Evolutionary conservation across 2,888 invertebrate genomes (phyloP), one percentile per base, ranked within the genome.

Genomic region (Ypsolopha scabrella): DNA sequence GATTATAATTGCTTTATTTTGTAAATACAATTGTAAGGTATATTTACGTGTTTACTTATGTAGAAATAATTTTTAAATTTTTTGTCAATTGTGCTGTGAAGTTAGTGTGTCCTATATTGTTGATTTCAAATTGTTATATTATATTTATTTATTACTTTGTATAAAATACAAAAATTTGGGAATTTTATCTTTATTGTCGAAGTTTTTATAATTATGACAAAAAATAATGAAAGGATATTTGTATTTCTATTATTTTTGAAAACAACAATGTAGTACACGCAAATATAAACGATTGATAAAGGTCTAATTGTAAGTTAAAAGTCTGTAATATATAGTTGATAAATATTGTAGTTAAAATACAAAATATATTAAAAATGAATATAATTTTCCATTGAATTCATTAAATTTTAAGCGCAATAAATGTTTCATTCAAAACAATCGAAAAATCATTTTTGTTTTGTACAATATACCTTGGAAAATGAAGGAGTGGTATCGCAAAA

Each of bases 41-140:
- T 78, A 78, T 80, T 77, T 81, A 80, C 76, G 75, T 81, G 78
- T 82, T 82, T 82, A 82, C 68, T 79, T 73, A 75, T 80, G 75
- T 73, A 74, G 78, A 75, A 73, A 81, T 82, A 85, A 83, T 85
- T 83, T 85, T 74, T 76, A 83, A 85, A 83, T 83, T 81, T 83
- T 85, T 83, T 85, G 80, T 86, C 86, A 83, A 85, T 86, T 85
- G 86, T 82, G 81, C 82, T 83, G 82, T 85, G 85, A 86, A 62
- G 64, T 60, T 58, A 55, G 61, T 64, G 68, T 63, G 70, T 55
- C 64, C 67, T 73, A 68, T 67, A 75, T 75, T 80, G 70, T 64
- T 76, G 68, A 58, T 68, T 75, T 72, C 58, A 10, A 11, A 14
- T 48, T 48, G 7, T 36, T 11, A 36, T 14, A 11, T 36, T 7